These are phyloP conservation scores for Eolophus roseicapilla DNA, from an alignment of 2,113 vertebrate species.

Conservation along the genomic window DNA sequence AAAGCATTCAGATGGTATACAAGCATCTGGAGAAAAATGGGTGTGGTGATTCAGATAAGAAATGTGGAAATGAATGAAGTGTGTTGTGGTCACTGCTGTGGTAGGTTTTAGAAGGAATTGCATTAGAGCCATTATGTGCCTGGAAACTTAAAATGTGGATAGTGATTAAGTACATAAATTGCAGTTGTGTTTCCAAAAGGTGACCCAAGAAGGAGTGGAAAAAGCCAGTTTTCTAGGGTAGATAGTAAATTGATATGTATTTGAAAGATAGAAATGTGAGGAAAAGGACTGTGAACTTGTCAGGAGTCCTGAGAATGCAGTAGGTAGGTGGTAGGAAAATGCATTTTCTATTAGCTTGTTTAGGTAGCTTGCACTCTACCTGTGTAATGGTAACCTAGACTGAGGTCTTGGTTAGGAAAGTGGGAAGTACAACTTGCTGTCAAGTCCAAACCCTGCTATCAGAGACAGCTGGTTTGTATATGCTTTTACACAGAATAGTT, in stretches of 20 bases:
- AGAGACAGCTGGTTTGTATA: not conserved
- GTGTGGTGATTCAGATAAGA: not conserved
- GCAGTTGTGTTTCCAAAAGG: not conserved
- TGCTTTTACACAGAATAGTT: not conserved
- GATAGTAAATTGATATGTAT: not conserved
- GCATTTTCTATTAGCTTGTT: not conserved
- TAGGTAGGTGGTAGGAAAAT: not conserved
- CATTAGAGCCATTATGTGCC: not conserved
- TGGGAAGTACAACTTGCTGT: not conserved
- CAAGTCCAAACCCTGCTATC: not conserved
- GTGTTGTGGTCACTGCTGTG: not conserved
- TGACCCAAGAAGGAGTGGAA: not conserved
- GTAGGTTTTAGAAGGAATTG: not conserved
- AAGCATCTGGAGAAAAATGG: not conserved
- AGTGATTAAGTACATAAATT: not conserved
- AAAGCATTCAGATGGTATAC: not conserved
- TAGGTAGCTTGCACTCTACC: not conserved
- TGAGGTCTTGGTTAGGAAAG: not conserved
- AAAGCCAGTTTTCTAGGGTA: not conserved
- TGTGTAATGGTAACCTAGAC: not conserved
- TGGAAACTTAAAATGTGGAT: not conserved
- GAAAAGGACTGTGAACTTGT: not conserved
- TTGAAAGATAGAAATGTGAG: not conserved
- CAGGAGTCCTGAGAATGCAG: not conserved
- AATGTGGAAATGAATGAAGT: not conserved